Percentiles rank a stretch among this genome's conserved stretches.
phyloP scores from a whole-genome alignment of 2,888 invertebrate species.

The Julus scandinavius region DNA sequence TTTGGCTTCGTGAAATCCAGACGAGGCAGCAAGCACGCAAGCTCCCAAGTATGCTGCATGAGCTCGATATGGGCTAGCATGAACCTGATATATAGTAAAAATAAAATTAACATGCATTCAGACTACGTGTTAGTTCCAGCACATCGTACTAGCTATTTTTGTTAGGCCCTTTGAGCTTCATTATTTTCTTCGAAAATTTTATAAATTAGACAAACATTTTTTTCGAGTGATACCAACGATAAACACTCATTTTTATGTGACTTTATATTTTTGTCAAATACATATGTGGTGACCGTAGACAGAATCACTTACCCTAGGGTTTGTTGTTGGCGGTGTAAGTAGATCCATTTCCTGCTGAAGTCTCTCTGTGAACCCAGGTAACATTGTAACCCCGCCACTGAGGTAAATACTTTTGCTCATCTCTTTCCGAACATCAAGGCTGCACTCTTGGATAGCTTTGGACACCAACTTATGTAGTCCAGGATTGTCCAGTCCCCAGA shows the following conservation, averaged over 20 bases:
- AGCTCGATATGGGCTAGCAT: constrained; percentile 70
- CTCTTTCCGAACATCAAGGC: constrained; percentile 71
- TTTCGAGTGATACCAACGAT: too few relatives aligned
- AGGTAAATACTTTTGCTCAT: constrained; percentile 71
- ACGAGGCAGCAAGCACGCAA: constrained; percentile 67
- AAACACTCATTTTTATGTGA: too few relatives aligned
- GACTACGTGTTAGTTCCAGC: constrained; percentile 6
- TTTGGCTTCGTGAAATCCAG: constrained; percentile 65
- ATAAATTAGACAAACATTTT: too few relatives aligned
- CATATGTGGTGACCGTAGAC: too few relatives aligned
- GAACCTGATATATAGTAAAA: constrained; percentile 66
- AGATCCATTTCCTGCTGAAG: constrained; percentile 70
- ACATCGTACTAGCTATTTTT: neutral
- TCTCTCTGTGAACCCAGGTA: constrained; percentile 71
- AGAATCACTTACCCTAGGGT: constrained; percentile 66
- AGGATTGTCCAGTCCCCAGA: constrained; percentile 71
- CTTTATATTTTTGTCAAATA: too few relatives aligned
- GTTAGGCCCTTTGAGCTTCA: too few relatives aligned
- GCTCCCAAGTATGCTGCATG: constrained; percentile 73
- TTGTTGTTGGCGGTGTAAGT: constrained; percentile 69
- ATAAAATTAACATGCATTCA: too few relatives aligned
- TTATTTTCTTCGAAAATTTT: too few relatives aligned
- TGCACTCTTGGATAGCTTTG: constrained; percentile 70
- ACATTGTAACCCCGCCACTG: constrained; percentile 70
- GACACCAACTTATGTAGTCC: constrained; percentile 70